Evolutionary conservation across 2,888 invertebrate genomes (phyloP).

Genomic region (Theodoxus fluviatilis): DNA sequence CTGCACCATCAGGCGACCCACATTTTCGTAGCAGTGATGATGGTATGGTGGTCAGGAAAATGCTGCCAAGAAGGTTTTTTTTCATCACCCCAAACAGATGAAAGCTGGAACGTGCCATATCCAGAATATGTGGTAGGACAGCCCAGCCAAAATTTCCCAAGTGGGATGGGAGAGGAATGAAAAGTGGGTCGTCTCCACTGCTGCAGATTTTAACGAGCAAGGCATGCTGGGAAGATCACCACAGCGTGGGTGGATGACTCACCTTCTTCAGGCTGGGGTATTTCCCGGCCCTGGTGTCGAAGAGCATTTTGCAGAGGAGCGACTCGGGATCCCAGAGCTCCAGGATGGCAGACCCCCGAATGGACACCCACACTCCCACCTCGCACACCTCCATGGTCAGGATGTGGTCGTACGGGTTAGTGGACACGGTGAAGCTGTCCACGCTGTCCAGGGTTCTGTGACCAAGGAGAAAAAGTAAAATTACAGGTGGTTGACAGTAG

Average conservation of each 20-base stretch:
- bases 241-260: slow-evolving; percentile 7
- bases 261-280: slow-evolving; percentile 58
- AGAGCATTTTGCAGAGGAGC: slow-evolving; percentile 67
- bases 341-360: slow-evolving; percentile 68
- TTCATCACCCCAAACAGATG: too few species aligned
- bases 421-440: slow-evolving; percentile 67
- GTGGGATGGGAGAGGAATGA: too few species aligned
- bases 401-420: slow-evolving; percentile 67
- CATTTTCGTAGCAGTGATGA: too few species aligned
- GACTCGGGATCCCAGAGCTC: slow-evolving; percentile 67
- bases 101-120: too few species aligned
- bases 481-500: too few species aligned
- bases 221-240: neutral
- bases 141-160: too few species aligned
- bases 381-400: slow-evolving; percentile 62
- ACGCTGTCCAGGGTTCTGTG: slow-evolving; percentile 64
- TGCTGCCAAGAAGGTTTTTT: too few species aligned
- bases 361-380: slow-evolving; percentile 67
- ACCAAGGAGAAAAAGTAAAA: slow-evolving; percentile 24
- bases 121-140: too few species aligned
- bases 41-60: too few species aligned
- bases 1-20: too few species aligned
- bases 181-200: too few species aligned
- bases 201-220: too few species aligned
- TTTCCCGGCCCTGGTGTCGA: slow-evolving; percentile 65